Percentiles rank a stretch among this genome's conserved stretches.
Evolutionary conservation across 2,797 vertebrate genomes (phyloP).

Genomic region (Falco cherrug): DNA sequence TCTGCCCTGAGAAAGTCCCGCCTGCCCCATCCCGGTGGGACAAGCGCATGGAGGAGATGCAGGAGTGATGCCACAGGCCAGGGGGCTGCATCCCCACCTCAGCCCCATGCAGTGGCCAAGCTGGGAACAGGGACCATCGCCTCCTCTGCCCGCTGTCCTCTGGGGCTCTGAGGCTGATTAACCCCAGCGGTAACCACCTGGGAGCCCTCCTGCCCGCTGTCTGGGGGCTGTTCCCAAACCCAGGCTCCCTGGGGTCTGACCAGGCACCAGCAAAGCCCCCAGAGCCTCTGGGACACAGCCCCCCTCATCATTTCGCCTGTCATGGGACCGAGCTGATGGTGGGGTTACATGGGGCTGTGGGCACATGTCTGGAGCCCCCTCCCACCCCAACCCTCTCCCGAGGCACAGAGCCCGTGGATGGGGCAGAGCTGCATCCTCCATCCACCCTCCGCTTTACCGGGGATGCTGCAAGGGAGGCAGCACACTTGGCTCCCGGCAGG

Average conservation of each 20-base stretch:
- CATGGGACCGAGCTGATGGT: too few species aligned
- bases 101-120: not conserved
- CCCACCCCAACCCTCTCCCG: not conserved
- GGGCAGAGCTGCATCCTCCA: not conserved
- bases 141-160: too few species aligned
- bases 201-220: too few species aligned
- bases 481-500: too few species aligned
- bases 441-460: not conserved
- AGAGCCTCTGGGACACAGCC: too few species aligned
- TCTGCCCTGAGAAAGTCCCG: not conserved
- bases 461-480: not conserved
- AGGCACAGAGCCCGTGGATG: not conserved
- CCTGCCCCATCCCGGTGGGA: not conserved
- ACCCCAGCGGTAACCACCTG: not conserved
- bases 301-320: too few species aligned
- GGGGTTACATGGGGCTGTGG: too few species aligned
- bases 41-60: rapidly evolving
- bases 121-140: not conserved
- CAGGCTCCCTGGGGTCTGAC: not conserved
- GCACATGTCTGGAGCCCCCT: not conserved
- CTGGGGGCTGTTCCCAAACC: too few species aligned
- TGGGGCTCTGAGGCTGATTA: not conserved
- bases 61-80: not conserved
- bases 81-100: not conserved
- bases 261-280: not conserved